phyloP scores from a whole-genome alignment of 1,140 invertebrate species.

The Ganaspis sp. region DNA sequence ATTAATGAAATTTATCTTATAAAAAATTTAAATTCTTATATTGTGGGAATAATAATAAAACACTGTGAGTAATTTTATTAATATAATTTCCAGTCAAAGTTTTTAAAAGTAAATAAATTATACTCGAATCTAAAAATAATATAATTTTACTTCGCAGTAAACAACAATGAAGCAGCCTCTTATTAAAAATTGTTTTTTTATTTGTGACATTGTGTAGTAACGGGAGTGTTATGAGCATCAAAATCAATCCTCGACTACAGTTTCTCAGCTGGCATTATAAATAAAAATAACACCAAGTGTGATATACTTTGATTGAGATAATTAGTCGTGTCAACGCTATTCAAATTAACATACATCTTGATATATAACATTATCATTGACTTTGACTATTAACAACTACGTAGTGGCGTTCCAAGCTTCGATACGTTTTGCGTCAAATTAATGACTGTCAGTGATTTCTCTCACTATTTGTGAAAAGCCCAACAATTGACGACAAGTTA shows the following conservation, averaged over 20 bases:
- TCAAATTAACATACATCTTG: conserved; percentile 9
- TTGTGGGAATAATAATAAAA: not conserved
- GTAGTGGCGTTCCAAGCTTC: not conserved
- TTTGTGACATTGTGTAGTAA: conserved; percentile 47
- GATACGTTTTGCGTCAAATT: not conserved
- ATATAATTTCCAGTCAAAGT: not conserved
- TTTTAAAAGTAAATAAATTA: conserved; percentile 7
- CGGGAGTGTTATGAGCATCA: conserved; percentile 35
- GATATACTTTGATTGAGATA: conserved; percentile 11
- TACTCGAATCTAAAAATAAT: not conserved
- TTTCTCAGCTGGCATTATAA: not conserved
- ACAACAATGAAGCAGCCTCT: conserved; percentile 24
- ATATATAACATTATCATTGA: not conserved
- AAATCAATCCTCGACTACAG: conserved; percentile 18
- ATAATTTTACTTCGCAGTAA: not conserved
- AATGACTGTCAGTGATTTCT: conserved; percentile 15
- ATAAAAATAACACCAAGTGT: not conserved
- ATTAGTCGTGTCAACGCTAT: not conserved
- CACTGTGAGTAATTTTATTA: not conserved
- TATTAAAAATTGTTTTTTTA: conserved; percentile 52
- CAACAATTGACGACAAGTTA: conserved; percentile 6
- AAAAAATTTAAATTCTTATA: no score
- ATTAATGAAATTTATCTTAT: no score
- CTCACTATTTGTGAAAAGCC: not conserved
- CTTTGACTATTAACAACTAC: conserved; percentile 21